Evolutionary conservation across 2,888 invertebrate genomes (phyloP), one percentile per base, ranked within the genome.

Genomic region (Rosalia funebris): DNA sequence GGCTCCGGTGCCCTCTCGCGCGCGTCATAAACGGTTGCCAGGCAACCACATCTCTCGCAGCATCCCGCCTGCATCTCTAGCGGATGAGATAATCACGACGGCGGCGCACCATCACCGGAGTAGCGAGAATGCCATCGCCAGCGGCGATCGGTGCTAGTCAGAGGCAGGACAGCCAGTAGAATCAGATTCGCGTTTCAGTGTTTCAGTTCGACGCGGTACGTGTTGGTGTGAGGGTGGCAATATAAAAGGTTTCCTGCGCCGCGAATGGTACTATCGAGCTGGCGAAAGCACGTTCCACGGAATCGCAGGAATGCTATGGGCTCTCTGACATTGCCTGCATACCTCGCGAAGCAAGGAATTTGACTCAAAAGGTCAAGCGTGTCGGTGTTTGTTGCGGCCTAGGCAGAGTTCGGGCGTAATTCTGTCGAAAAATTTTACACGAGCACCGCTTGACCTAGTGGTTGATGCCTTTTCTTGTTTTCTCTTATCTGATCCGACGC

Each of bases 321-420:
- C 48, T 48, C 36, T 48, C 48, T 36, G 48, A 48, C 50, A 20
- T 50, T 20, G 50, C 50, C 20, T 25, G 50, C 37, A 20, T 50
- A 37, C 12, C 50, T 39, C 50, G 50, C 19, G 39, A 48, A 25
- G 20, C 16, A n/a, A 39, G 39, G 50, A 39, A 50, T 39, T 50
- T 16, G 20, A 39, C 50, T 37, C 19, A 20, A 50, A 50, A 50
- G 50, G 50, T 50, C 50, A 50, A 39, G 50, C 50, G 19, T 39
- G 50, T 37, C 50, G 11, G 16, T 9, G 50, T 36, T 0, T 10
- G 12, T 17, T 25, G n/a, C n/a, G n/a, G 37, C 19, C 25, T 39
- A 39, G 39, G 25, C 19, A 11, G 25, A 12, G 17, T 48, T 12
- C n/a, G 20, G 25, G 39, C 17, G 37, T 17, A 17, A 37, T 19